Conservation (phyloP, 2,888 invertebrate species). For the Athripsodes cinereus region DNA sequence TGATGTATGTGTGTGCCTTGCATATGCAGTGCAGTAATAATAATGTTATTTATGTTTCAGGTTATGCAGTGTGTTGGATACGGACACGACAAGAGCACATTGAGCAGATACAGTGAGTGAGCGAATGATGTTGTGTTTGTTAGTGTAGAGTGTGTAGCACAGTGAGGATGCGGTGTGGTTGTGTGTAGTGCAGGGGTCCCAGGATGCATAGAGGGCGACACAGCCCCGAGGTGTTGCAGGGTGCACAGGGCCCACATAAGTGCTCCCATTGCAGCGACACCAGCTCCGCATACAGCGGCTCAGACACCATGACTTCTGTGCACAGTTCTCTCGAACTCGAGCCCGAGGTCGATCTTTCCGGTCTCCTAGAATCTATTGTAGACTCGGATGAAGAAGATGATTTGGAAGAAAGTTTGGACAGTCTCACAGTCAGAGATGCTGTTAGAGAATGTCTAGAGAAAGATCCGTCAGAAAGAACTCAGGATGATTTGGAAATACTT, state of each 20-base stretch:
- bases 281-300: constrained; percentile 93
- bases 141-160: background rate
- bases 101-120: too few species aligned
- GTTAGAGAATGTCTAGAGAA: constrained; percentile 97
- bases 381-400: constrained; percentile 96
- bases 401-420: constrained; percentile 84
- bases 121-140: too few species aligned
- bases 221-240: constrained; percentile 71
- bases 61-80: too few species aligned
- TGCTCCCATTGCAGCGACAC: constrained; percentile 81
- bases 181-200: constrained; percentile 26
- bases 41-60: too few species aligned
- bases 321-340: constrained; percentile 77
- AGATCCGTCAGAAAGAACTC: constrained; percentile 89
- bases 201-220: constrained; percentile 55
- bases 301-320: constrained; percentile 91
- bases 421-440: constrained; percentile 85
- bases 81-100: too few species aligned
- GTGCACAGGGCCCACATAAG: constrained; percentile 62
- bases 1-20: too few species aligned
- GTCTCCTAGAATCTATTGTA: constrained; percentile 90
- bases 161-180: background rate
- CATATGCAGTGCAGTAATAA: too few species aligned
- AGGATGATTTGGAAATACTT: constrained; percentile 92
- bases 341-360: constrained; percentile 84